Conservation (phyloP, 1,140 invertebrate species). For the Matsumurasca onukii region DNA sequence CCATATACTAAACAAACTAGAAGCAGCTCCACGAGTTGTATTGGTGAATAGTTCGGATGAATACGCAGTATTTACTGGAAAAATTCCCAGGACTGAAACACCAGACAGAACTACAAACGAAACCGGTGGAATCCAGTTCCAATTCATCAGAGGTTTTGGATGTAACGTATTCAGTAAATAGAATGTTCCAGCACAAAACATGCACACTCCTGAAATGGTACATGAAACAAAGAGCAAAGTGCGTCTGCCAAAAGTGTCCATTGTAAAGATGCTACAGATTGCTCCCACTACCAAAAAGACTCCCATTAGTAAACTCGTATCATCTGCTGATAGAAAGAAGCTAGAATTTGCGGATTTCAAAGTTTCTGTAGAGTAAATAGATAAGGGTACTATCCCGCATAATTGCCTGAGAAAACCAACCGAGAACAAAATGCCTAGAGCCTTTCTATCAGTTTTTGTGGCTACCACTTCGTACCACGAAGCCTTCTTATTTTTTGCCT, state of each 20-base stretch:
- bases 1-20: constrained; percentile 66
- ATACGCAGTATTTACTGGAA: constrained; percentile 69
- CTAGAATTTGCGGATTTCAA: constrained; percentile 27
- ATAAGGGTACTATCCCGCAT: constrained; percentile 37
- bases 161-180: constrained; percentile 61
- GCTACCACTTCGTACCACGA: constrained; percentile 33
- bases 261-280: constrained; percentile 44
- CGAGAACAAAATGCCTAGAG: constrained; percentile 37
- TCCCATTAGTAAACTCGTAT: constrained; percentile 38
- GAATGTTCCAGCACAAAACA: constrained; percentile 50
- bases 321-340: constrained; percentile 33
- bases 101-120: constrained; percentile 68
- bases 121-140: constrained; percentile 61
- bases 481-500: constrained; percentile 22
- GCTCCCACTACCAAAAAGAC: constrained; percentile 47
- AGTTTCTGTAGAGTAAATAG: constrained; percentile 36
- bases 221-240: constrained; percentile 56
- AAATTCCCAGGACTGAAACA: constrained; percentile 66
- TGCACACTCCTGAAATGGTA: constrained; percentile 42
- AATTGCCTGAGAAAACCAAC: constrained; percentile 36
- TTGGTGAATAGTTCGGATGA: constrained; percentile 74
- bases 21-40: constrained; percentile 66
- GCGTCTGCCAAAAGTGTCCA: constrained; percentile 68
- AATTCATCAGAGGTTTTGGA: constrained; percentile 48
- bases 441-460: constrained; percentile 32